Conservation (phyloP, 2,888 invertebrate species). For the Macroteleia sp. region DNA sequence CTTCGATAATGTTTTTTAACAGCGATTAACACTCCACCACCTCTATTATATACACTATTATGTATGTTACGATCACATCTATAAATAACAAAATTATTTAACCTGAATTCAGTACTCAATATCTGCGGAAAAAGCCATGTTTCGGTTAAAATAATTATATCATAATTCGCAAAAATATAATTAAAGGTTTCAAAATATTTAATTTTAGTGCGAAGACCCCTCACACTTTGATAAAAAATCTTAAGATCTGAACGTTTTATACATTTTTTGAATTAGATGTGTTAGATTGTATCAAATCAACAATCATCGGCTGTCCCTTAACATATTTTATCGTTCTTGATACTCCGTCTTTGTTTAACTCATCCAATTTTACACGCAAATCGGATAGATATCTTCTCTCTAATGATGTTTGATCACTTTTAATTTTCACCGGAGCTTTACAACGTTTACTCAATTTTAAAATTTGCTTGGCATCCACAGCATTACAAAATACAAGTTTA, state of each 20-base stretch:
- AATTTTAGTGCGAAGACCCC: constrained; percentile 1
- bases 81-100: constrained; percentile 11
- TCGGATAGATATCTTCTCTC: neutral
- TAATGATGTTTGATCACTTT: neutral
- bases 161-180: neutral
- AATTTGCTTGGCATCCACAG: too few relatives aligned
- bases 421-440: too few relatives aligned
- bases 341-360: too few relatives aligned
- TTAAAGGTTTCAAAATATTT: neutral
- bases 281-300: neutral
- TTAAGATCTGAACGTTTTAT: neutral
- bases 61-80: neutral
- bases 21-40: neutral
- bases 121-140: constrained; percentile 2
- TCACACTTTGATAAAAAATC: constrained; percentile 10
- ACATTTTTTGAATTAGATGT: neutral
- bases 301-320: neutral
- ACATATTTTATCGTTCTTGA: too few relatives aligned
- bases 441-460: too few relatives aligned
- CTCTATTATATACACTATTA: neutral
- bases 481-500: too few relatives aligned
- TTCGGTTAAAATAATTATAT: constrained; percentile 7
- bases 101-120: neutral
- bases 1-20: neutral
- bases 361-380: too few relatives aligned